Percentiles rank a stretch among this genome's conserved stretches.
These are phyloP conservation scores for Sylvilagus bachmani DNA, from an alignment of 2,113 vertebrate species.

Conservation along the genomic window DNA sequence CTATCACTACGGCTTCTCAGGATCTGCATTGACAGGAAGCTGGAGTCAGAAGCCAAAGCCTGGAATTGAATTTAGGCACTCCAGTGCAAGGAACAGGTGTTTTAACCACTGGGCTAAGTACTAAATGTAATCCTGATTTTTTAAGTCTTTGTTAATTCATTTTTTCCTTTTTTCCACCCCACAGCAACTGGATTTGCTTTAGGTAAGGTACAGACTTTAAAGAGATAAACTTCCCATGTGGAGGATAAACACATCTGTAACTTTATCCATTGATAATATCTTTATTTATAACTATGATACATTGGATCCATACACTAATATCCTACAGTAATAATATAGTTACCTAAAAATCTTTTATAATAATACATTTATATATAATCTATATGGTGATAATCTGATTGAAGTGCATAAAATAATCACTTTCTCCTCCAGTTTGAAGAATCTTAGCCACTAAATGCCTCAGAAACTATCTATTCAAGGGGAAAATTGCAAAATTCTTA, in stretches of 20 bases:
- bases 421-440: not conserved
- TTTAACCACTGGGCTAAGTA: too few relatives aligned
- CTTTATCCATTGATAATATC: slow-evolving; percentile 8
- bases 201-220: not conserved
- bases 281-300: not conserved
- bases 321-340: not conserved
- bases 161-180: not conserved
- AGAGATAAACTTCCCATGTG: not conserved
- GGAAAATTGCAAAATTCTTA: not conserved
- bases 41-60: too few relatives aligned
- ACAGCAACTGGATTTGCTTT: not conserved
- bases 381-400: not conserved
- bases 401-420: not conserved
- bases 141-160: not conserved
- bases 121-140: not conserved
- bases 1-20: too few relatives aligned
- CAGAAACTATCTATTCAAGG: not conserved
- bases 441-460: not conserved
- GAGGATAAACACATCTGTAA: not conserved
- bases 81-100: too few relatives aligned
- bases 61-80: too few relatives aligned
- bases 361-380: not conserved
- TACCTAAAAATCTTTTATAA: not conserved
- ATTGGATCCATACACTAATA: not conserved
- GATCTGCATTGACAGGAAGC: too few relatives aligned